Base-by-base conservation (phyloP, 2,888 invertebrate genomes). In the Microchrysa polita region DNA sequence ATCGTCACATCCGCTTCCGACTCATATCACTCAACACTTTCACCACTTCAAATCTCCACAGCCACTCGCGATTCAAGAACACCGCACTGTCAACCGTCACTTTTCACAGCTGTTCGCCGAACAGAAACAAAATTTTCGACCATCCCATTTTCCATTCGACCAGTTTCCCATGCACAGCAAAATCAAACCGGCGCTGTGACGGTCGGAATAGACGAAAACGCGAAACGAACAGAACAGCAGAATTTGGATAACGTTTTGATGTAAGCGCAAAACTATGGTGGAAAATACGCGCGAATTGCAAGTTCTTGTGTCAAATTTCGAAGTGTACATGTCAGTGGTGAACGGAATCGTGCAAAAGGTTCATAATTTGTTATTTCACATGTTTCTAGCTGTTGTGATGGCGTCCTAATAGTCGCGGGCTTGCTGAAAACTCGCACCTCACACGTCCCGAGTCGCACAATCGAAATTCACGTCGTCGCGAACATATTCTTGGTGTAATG, bases 251-350 rank as follows among this genome's bases (percentile, higher is more conserved):
- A 55, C n/a, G 69, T 55, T 55, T n/a, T 57, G 55, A 55, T 69
- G 69, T 55, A 23, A 55, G 34, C 69, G 55, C n/a, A 69, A 57
- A 69, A 34, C 57, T 42, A 69, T 55, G 57, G 57, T 69, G 69
- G 69, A 69, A 65, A 69, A 69, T 69, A 69, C 69, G 69, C 69
- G 69, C 69, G 69, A 69, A 69, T 55, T 20, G 40, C 18, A 20
- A 57, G 55, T 57, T 57, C 40, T 69, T 69, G 53, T 69, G 69
- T 69, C 69, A 69, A 69, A 69, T 69, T 69, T 69, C 57, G 20
- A 57, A 69, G 55, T 65, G 48, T 65, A n/a, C 42, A 44, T 34
- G 42, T 65, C 48, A 48, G 65, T 65, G 65, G 20, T 48, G 20
- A 22, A 44, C n/a, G 12, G 12, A 44, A 7, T 48, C 12, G 22